These are phyloP conservation scores for Graphium colonna DNA, from an alignment of 2,888 invertebrate genomes.

Conservation along the genomic window DNA sequence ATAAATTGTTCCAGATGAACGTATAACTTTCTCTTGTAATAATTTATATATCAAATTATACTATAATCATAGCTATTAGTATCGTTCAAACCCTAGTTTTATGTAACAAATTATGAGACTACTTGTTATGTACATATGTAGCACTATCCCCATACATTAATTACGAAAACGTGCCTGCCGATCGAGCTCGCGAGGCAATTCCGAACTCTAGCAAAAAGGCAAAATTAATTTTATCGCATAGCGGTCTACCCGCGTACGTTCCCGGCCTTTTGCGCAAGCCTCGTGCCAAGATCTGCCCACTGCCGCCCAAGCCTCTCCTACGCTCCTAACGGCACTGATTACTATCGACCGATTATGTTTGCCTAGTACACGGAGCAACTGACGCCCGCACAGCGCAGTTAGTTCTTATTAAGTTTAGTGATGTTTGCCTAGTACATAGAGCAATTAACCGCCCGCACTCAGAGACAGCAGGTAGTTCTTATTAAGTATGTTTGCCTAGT, in stretches of 20 bases:
- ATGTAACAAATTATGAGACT: no score
- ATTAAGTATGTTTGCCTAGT: no score
- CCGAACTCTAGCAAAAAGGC: slow-evolving; percentile 16
- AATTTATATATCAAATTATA: no score
- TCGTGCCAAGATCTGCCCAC: slow-evolving; percentile 68
- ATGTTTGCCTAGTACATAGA: no score
- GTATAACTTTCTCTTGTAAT: no score
- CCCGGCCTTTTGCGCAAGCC: slow-evolving; percentile 58
- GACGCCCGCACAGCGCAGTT: not conserved
- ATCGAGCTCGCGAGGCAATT: slow-evolving; percentile 5
- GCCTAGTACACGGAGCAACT: not conserved
- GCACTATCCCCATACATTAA: slow-evolving; percentile 5
- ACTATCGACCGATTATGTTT: slow-evolving; percentile 16
- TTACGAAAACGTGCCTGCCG: slow-evolving; percentile 12
- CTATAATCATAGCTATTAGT: not conserved
- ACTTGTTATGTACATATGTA: not conserved
- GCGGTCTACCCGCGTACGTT: slow-evolving; percentile 33
- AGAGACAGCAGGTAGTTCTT: no score
- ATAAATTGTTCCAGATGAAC: no score
- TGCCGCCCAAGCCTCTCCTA: slow-evolving; percentile 55
- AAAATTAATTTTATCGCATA: slow-evolving; percentile 19
- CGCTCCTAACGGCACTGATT: slow-evolving; percentile 33
- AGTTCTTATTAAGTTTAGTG: no score
- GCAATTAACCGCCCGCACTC: no score
- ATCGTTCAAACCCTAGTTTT: not conserved